Evolutionary conservation across 2,888 invertebrate species (phyloP).

Genomic region (Diadromus collaris): DNA sequence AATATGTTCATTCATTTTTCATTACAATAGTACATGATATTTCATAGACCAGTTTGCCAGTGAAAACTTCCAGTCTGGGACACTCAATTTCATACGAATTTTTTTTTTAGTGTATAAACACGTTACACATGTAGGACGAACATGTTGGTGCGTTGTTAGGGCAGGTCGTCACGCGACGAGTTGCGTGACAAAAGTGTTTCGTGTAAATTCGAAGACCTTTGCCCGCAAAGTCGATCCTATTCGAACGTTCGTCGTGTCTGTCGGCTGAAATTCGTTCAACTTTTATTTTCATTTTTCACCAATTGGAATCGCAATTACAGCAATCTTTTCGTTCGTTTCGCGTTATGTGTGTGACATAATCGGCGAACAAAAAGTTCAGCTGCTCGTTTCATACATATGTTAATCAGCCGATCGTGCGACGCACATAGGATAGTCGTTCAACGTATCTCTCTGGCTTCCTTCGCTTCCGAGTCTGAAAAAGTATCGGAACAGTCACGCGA

Average conservation of each 20-base stretch:
- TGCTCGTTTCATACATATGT: not conserved
- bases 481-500: not conserved
- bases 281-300: not conserved
- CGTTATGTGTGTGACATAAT: not conserved
- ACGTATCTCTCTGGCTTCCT: not conserved
- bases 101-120: no score
- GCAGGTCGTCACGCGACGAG: conserved; percentile 39
- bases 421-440: not conserved
- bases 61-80: no score
- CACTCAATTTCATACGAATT: no score
- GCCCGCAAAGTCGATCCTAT: conserved; percentile 18
- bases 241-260: conserved; percentile 1
- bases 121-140: not conserved
- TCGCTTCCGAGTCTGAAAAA: conserved; percentile 5
- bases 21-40: no score
- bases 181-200: conserved; percentile 37
- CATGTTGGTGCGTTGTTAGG: conserved; percentile 26
- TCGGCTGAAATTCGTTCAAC: conserved; percentile 1
- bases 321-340: not conserved
- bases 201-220: conserved; percentile 7
- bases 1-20: no score
- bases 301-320: not conserved
- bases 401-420: not conserved
- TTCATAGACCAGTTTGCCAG: no score
- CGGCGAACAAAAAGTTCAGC: not conserved